These are phyloP conservation scores for Hyles lineata DNA, from an alignment of 2,888 invertebrate species.

Conservation along the genomic window DNA sequence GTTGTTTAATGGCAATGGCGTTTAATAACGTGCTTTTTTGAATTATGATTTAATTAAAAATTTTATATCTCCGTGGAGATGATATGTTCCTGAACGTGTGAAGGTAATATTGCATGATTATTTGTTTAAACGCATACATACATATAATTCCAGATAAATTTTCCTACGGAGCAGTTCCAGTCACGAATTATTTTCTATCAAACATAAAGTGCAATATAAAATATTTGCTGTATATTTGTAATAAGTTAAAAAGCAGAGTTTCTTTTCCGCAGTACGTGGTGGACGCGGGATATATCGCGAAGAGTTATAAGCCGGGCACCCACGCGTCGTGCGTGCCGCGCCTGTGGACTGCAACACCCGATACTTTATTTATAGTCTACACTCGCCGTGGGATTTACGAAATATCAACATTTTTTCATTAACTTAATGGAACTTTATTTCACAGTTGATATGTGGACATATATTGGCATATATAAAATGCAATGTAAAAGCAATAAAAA, in stretches of 20 bases:
- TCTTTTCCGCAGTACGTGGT: conserved; percentile 9
- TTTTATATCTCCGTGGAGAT: no score
- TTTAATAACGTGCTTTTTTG: no score
- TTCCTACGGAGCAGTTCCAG: no score
- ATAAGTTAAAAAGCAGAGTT: conserved; percentile 3
- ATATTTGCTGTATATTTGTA: neutral
- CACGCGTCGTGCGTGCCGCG: conserved; percentile 49
- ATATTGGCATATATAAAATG: no score
- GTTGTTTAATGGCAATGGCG: no score
- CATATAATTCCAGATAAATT: no score
- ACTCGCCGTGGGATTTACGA: conserved; percentile 3
- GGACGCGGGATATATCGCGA: conserved; percentile 46
- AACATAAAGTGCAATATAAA: neutral
- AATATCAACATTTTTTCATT: neutral
- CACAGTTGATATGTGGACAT: no score
- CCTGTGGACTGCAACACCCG: conserved; percentile 34
- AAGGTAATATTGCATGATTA: no score
- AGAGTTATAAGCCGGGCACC: conserved; percentile 43
- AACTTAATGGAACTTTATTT: neutral
- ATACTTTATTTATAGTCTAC: conserved; percentile 14
- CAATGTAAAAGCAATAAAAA: no score
- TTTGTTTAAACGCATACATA: no score
- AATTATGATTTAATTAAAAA: no score
- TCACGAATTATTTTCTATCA: neutral
- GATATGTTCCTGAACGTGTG: no score